Base-by-base conservation (phyloP, 1,140 invertebrate species). In the roundworm (Caenorhabditis elegans) region DNA sequence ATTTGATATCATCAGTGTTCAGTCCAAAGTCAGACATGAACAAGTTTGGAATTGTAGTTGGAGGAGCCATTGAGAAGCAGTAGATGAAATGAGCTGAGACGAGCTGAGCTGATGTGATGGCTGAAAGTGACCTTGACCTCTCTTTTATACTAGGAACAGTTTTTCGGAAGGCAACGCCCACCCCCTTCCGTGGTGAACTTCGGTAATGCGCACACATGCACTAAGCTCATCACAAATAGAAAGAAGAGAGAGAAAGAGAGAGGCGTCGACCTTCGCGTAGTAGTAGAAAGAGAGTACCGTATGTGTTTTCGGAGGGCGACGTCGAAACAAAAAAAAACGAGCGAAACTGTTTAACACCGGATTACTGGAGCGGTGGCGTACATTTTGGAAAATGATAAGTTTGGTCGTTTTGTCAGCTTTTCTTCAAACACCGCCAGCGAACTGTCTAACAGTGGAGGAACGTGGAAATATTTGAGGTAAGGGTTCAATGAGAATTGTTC, bases 1-100 rank as follows among this genome's bases (percentile, higher is more conserved):
- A 85, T 34, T 82, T 80, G 55, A 85, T 78, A 39, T 85, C 84
- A 43, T 85, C 77, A 51, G 82, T 79, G 31, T 77, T 82, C 3
- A 85, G 77, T 49, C 84, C 84, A 70, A 53, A 85, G 31, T 85
- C 84, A 65, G 83, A 49, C 53, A 85, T 77, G 31, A 75, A 47
- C 34, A 85, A 46, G 31, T 60, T 76, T 60, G 51, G 26, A 26
- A 65, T 80, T 24, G 76, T 78, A 11, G 75, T 82, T 26, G 77
- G 49, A 47, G 76, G 75, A 51, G 81, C 76, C 81, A 82, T 82
- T 48, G 48, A 28, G 48, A 82, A 60, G 28, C 31, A 60, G 60
- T 77, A n/a, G 31, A 17, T 36, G n/a, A 39, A 39, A 39, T 70
- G 31, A 70, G 60, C 60, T 70, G n/a, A 70, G 60, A 39, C 60